A percentile compares a stretch with the other conserved stretches of the same genome.
Conservation (phyloP, 2,888 invertebrate genomes). For the Subacronicta megacephala region DNA sequence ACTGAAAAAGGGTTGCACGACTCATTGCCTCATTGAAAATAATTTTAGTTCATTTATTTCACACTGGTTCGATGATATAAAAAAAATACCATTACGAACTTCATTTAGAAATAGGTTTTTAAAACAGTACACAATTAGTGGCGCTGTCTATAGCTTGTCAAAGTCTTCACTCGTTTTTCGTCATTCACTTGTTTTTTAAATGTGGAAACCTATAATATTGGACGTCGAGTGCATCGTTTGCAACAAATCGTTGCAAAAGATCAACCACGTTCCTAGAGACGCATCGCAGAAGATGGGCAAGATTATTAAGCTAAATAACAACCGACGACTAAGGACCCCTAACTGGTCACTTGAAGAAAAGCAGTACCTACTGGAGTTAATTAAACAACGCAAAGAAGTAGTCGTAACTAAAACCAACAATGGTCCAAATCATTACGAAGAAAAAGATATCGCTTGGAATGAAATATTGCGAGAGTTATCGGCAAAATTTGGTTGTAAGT, state of each 20-base stretch:
- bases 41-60: slow-evolving; percentile 50
- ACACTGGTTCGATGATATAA: slow-evolving; percentile 44
- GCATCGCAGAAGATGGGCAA: slow-evolving; percentile 78
- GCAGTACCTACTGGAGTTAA: slow-evolving; percentile 83
- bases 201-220: slow-evolving; percentile 85
- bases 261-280: slow-evolving; percentile 75
- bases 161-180: slow-evolving; percentile 58
- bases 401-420: slow-evolving; percentile 82
- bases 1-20: neutral
- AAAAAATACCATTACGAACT: slow-evolving; percentile 51
- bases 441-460: slow-evolving; percentile 85
- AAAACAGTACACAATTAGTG: slow-evolving; percentile 60
- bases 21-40: slow-evolving; percentile 56
- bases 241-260: slow-evolving; percentile 87
- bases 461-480: slow-evolving; percentile 78
- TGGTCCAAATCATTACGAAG: slow-evolving; percentile 82
- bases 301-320: slow-evolving; percentile 75
- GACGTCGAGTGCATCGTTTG: slow-evolving; percentile 88
- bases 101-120: slow-evolving; percentile 64
- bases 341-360: slow-evolving; percentile 86
- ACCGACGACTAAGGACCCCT: slow-evolving; percentile 80
- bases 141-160: slow-evolving; percentile 70
- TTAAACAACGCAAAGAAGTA: slow-evolving; percentile 80
- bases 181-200: slow-evolving; percentile 84
- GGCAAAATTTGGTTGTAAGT: slow-evolving; percentile 79